phyloP scores from a whole-genome alignment of 2,888 invertebrate genomes.

The Melanargia galathea region DNA sequence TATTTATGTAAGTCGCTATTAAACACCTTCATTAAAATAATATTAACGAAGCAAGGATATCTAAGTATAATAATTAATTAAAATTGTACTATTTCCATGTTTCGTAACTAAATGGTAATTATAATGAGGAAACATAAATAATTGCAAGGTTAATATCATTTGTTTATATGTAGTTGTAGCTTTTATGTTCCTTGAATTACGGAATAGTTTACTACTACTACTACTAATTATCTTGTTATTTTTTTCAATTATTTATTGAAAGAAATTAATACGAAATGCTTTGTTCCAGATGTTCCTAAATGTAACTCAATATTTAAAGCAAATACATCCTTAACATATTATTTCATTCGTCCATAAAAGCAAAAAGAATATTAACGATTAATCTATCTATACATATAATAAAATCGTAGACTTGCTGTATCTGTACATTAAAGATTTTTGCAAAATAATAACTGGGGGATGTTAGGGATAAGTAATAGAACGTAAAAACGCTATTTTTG shows the following conservation, averaged over 20 bases:
- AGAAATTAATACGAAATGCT: not conserved
- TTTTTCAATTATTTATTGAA: not conserved
- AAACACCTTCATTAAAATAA: not conserved
- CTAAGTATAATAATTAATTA: not conserved
- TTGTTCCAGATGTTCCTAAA: too few relatives aligned
- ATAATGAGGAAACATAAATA: conserved; percentile 11
- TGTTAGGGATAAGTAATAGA: too few relatives aligned
- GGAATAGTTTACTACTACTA: conserved; percentile 15
- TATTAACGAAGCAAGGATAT: not conserved
- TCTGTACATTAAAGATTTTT: too few relatives aligned
- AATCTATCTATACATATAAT: too few relatives aligned
- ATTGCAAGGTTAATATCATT: conserved; percentile 11
- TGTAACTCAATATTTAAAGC: too few relatives aligned
- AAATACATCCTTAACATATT: too few relatives aligned
- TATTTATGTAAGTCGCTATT: not conserved
- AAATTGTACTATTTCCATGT: not conserved
- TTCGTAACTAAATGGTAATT: not conserved
- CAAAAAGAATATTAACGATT: too few relatives aligned
- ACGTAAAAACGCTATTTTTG: too few relatives aligned
- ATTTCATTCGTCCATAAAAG: too few relatives aligned
- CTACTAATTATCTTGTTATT: not conserved
- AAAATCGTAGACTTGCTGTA: too few relatives aligned
- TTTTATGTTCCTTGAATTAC: conserved; percentile 1
- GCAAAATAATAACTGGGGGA: too few relatives aligned
- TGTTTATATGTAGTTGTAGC: not conserved